phyloP scores from a whole-genome alignment of 2,888 invertebrate genomes.

The Hypomecis punctinalis region DNA sequence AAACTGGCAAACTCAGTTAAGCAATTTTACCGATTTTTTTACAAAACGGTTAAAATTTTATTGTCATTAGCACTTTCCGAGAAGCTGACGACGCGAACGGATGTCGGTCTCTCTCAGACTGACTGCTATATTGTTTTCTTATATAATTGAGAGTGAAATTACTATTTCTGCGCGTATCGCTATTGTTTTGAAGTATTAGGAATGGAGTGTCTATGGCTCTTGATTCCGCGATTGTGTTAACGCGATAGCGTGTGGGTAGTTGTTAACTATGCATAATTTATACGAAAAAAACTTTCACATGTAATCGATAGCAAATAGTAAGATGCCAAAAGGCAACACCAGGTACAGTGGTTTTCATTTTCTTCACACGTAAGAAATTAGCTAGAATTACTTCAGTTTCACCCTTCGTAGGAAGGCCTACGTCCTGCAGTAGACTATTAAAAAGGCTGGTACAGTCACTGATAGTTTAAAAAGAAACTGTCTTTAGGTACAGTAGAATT shows the following conservation, averaged over 20 bases:
- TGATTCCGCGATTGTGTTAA: background rate
- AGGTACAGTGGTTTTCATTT: too few relatives aligned
- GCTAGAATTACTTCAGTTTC: too few relatives aligned
- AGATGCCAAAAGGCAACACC: too few relatives aligned
- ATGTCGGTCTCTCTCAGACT: slow-evolving; percentile 70
- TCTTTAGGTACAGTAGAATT: too few relatives aligned
- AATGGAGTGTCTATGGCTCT: slow-evolving; percentile 2
- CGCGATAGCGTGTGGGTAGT: background rate
- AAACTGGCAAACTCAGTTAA: slow-evolving; percentile 6
- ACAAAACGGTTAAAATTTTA: slow-evolving; percentile 44
- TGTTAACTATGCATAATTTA: background rate
- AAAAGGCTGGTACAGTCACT: too few relatives aligned
- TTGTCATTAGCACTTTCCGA: slow-evolving; percentile 53
- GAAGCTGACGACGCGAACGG: slow-evolving; percentile 65
- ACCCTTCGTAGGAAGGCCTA: too few relatives aligned
- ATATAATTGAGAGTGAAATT: slow-evolving; percentile 48
- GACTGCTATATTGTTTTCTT: slow-evolving; percentile 50
- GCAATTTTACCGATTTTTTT: slow-evolving; percentile 53
- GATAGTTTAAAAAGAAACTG: too few relatives aligned
- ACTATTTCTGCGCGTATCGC: slow-evolving; percentile 15
- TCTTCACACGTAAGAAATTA: too few relatives aligned
- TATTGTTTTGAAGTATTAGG: slow-evolving; percentile 13
- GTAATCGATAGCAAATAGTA: background rate
- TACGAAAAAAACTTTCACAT: background rate
- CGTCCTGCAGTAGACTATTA: too few relatives aligned